Evolutionary conservation across 1,140 invertebrate genomes (phyloP).

Genomic region (Holotrichia oblita): DNA sequence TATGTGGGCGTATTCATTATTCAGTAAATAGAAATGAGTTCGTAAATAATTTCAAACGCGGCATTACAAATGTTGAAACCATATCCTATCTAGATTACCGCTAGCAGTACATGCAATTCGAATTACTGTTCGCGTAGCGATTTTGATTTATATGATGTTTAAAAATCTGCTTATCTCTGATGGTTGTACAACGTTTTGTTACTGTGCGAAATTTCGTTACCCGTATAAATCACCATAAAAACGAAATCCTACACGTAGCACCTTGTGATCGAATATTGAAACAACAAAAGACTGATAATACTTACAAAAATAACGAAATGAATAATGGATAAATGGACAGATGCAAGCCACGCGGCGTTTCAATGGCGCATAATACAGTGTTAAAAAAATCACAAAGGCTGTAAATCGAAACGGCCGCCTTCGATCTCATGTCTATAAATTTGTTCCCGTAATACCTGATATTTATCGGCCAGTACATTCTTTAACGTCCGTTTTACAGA

Average conservation of each 20-base stretch:
- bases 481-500: slow-evolving; percentile 50
- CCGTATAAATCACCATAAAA: slow-evolving; percentile 40
- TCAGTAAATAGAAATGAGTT: too few species aligned
- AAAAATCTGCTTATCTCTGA: slow-evolving; percentile 21
- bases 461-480: slow-evolving; percentile 52
- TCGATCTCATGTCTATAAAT: slow-evolving; percentile 54
- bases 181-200: background rate
- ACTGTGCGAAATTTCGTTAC: slow-evolving; percentile 25
- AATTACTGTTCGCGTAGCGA: background rate
- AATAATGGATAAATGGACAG: slow-evolving; percentile 52
- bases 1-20: too few species aligned
- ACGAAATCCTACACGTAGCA: slow-evolving; percentile 26
- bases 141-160: slow-evolving; percentile 26
- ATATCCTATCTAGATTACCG: background rate
- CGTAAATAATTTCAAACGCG: background rate
- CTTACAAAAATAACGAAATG: slow-evolving; percentile 40
- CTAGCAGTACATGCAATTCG: background rate
- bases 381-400: slow-evolving; percentile 47
- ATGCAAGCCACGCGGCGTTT: slow-evolving; percentile 51
- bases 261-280: slow-evolving; percentile 39
- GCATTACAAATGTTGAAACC: background rate
- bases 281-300: slow-evolving; percentile 40
- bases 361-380: slow-evolving; percentile 45
- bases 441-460: slow-evolving; percentile 51
- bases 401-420: slow-evolving; percentile 52